Percentiles rank a stretch among this genome's conserved stretches.
Conservation (phyloP, 2,888 invertebrate genomes). For the Caenorhabditis panamensis region DNA sequence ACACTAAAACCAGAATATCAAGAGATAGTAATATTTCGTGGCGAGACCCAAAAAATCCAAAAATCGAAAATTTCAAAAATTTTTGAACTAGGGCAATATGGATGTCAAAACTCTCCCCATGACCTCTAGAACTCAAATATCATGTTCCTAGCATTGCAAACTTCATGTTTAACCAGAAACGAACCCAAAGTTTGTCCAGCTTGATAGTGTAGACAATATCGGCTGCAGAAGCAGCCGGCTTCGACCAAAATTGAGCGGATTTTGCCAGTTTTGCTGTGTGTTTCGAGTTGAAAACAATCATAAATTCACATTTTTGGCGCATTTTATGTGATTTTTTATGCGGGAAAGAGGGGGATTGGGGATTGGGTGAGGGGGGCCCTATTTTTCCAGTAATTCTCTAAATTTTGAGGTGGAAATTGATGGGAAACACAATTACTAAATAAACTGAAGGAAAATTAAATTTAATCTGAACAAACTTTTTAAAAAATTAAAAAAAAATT, state of each 20-base stretch:
- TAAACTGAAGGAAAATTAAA: too few relatives aligned
- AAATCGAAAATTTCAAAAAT: slow-evolving; percentile 15
- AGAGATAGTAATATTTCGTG: not conserved
- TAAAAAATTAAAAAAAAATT: too few relatives aligned
- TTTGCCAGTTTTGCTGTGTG: not conserved
- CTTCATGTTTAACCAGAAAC: not conserved
- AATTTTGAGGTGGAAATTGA: too few relatives aligned
- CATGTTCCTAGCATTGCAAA: not conserved
- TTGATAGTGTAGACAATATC: slow-evolving; percentile 43
- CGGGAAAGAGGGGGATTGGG: not conserved
- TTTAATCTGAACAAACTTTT: too few relatives aligned
- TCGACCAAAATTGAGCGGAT: not conserved
- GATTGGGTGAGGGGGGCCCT: not conserved
- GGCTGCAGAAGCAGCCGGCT: not conserved
- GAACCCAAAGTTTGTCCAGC: slow-evolving; percentile 44
- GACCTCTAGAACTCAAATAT: not conserved
- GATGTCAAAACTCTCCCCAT: slow-evolving; percentile 4
- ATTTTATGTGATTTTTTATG: too few relatives aligned
- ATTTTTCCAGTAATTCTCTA: too few relatives aligned
- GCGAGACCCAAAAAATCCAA: slow-evolving; percentile 1
- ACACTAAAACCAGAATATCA: not conserved
- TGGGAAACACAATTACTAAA: too few relatives aligned
- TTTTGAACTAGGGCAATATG: slow-evolving; percentile 7
- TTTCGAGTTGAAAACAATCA: not conserved
- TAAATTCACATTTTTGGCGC: not conserved